Base-by-base conservation (phyloP, 2,888 invertebrate species). In the Scaptomyza parva region DNA sequence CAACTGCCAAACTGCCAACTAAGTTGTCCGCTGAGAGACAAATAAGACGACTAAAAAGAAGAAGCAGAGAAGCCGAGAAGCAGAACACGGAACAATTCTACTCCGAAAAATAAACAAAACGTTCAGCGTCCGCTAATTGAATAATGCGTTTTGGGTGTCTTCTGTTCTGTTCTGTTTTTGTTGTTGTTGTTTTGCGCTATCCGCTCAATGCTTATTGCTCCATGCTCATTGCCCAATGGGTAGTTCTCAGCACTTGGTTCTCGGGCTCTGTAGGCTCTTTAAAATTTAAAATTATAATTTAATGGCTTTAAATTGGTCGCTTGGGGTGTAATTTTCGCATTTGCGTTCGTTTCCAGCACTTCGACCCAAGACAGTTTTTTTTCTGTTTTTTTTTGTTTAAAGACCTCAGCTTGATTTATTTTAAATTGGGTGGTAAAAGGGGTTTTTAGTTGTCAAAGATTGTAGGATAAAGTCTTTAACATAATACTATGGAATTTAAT, bases 291-390 rank as follows among this genome's bases (percentile, higher is more conserved):
- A 87, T 87, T 88, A 86, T 87, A 86, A 82, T 88, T 84, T 87
- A 84, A 84, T 84, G 88, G 88, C 78, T 68, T 84, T 84, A 87
- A 84, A 84, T 84, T 84, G 84, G 87, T 84, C 84, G 86, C 88
- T 84, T 79, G 86, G 88, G 86, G 84, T 84, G 84, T 84, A 84
- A 84, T 84, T 84, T 84, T 84, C 84, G 86, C 88, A 84, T 84
- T 84, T 84, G 86, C 79, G 74, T 83, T 83, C 86, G 61, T 82
- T 87, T 82, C 77, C 54, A 73, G 69, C 55, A 62, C 54, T 52
- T 30, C 30, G 58, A 64, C 57, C 33, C 51, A 66, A 76, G 76
- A 74, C 70, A 76, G 70, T 76, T 33, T 33, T 33, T n/a, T n/a
- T n/a, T n/a, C n/a, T n/a, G n/a, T n/a, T n/a, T n/a, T n/a, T n/a